A percentile compares a stretch with the other conserved stretches of the same genome.
These are phyloP conservation scores for Macrochelys suwanniensis DNA, from an alignment of 2,797 vertebrate genomes.

Conservation along the genomic window DNA sequence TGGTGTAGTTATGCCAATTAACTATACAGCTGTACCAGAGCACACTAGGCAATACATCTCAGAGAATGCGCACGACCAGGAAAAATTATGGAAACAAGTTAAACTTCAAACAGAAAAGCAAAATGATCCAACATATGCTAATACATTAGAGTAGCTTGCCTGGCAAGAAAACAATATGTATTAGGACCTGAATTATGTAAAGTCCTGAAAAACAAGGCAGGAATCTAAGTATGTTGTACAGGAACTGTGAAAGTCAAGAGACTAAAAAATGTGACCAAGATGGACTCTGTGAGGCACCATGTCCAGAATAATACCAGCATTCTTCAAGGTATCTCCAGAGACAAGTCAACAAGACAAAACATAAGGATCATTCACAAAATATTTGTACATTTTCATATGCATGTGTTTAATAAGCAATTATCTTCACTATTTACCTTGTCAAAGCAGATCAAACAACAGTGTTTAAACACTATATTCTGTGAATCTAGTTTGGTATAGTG, in stretches of 20 bases:
- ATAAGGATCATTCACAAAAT: not conserved
- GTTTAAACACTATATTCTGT: not conserved
- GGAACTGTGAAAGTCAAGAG: fast-evolving
- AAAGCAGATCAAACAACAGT: conserved; percentile 1
- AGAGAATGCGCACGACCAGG: fast-evolving
- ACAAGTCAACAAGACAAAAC: not conserved
- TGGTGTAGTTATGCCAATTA: not conserved
- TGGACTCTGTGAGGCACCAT: not conserved
- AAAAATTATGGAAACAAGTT: not conserved
- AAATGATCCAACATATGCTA: not conserved
- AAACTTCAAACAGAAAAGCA: not conserved
- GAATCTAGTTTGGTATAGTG: not conserved
- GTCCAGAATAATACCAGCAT: not conserved
- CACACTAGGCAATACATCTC: not conserved
- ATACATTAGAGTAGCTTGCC: not conserved
- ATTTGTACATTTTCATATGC: not conserved
- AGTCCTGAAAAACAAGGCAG: fast-evolving
- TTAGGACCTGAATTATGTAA: not conserved
- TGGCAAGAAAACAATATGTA: fast-evolving
- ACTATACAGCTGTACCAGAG: not conserved
- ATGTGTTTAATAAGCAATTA: not conserved
- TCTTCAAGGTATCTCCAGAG: not conserved
- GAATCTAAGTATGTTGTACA: fast-evolving
- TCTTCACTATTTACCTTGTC: not conserved
- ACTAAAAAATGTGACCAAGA: not conserved